phyloP scores from a whole-genome alignment of 1,140 invertebrate genomes.

The Periplaneta americana region DNA sequence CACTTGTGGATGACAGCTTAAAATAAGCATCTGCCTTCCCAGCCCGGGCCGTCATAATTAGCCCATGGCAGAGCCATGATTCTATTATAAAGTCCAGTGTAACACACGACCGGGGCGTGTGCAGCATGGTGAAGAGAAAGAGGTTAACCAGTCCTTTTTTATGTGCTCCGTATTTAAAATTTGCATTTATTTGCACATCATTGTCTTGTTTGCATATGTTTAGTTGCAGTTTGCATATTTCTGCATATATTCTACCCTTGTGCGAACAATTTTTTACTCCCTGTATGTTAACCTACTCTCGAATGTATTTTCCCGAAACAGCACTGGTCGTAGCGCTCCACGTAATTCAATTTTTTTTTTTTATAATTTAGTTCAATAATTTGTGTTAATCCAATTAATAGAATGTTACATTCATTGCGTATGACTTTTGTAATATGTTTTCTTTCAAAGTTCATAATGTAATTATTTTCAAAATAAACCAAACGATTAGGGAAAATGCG shows the following conservation, averaged over 20 bases:
- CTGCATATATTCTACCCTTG: not conserved
- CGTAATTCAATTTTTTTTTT: no score
- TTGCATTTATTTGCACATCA: not conserved
- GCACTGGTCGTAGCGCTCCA: no score
- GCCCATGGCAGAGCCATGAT: not conserved
- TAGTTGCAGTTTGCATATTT: not conserved
- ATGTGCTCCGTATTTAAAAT: not conserved
- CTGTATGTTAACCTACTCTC: not conserved
- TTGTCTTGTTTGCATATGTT: not conserved
- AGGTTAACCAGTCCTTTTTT: not conserved
- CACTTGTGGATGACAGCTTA: not conserved
- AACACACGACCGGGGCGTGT: not conserved
- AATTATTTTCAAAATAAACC: no score
- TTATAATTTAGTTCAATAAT: no score
- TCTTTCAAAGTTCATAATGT: no score
- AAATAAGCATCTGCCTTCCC: not conserved
- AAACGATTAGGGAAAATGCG: no score
- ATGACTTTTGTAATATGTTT: no score
- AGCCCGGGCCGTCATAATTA: not conserved
- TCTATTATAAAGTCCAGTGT: not conserved
- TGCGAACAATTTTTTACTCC: not conserved
- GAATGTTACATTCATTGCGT: no score
- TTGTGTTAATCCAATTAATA: no score
- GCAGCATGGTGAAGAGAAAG: not conserved
- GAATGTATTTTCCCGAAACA: not conserved